Evolutionary conservation across 2,888 invertebrate genomes (phyloP), one percentile per base, ranked within the genome.

Genomic region (Dorcus hopei): DNA sequence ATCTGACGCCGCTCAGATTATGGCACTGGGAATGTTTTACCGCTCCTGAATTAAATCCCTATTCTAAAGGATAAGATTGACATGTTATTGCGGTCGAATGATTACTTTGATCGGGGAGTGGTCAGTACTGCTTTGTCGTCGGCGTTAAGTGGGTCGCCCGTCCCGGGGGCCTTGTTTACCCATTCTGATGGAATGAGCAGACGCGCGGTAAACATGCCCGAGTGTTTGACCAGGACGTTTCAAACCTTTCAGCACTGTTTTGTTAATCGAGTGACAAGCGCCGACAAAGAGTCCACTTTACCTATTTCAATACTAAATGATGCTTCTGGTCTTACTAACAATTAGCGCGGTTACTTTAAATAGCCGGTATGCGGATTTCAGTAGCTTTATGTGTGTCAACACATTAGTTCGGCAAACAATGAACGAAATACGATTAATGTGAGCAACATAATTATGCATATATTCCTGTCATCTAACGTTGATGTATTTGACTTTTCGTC

Each of bases 1-100:
- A 74, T 74, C 72, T 67, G 72, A 74, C 73, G 69, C 71, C 72
- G 69, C 63, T 45, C 45, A 23, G 45, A 45, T 45, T 45, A 45
- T 45, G 19, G 45, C 45, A 33, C 26, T 33, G 26, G 26, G 26
- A 33, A 33, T 33, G 26, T 33, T 33, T 33, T 33, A 33, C 26
- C 6, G 26, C 26, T 33, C 26, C 38, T n/a, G 38, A 11, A 49
- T 33, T 39, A 49, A 49, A 38, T 19, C 38, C 45, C 38, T 19
- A 14, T 51, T 53, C 57, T 61, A 64, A 58, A 57, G 54, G 61
- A 54, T 48, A 59, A 57, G 61, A 61, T 64, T 64, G 64, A 64
- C 64, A 64, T 52, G 59, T 61, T 61, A 62, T 54, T 59, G 52
- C 59, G 49, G 55, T 48, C 56, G 38, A 54, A 54, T 56, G 56